Evolutionary conservation across 2,797 vertebrate species (phyloP).

Genomic region (Micromesistius poutassou): DNA sequence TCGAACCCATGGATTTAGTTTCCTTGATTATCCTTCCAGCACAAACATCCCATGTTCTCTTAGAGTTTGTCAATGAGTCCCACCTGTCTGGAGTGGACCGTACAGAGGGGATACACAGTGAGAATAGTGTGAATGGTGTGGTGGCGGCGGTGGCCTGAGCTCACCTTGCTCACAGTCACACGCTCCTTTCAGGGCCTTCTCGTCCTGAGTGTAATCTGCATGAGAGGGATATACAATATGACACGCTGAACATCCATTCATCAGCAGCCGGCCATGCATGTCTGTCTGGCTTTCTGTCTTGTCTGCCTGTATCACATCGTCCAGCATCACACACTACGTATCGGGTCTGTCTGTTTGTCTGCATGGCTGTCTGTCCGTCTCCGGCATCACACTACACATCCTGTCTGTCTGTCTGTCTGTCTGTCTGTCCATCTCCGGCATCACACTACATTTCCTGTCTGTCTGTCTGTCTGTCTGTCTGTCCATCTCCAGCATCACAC

Average conservation of each 20-base stretch:
- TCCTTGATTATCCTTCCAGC: no score
- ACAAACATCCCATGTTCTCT: no score
- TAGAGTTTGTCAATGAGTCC: no score
- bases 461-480: not conserved
- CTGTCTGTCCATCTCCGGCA: not conserved
- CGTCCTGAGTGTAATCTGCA: slow-evolving; percentile 93
- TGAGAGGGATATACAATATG: slow-evolving; percentile 16
- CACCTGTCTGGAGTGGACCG: no score
- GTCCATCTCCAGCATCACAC: no score
- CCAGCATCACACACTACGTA: no score
- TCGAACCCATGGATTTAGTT: no score
- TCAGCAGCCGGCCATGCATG: not conserved
- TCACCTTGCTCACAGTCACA: slow-evolving; percentile 93
- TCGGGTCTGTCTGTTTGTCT: not conserved
- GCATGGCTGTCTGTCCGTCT: not conserved
- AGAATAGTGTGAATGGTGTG: slow-evolving; percentile 26
- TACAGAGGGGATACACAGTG: slow-evolving; percentile 13
- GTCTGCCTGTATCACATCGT: not conserved
- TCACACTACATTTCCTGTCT: no score
- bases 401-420: not conserved
- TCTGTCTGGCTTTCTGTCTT: not conserved
- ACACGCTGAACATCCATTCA: not conserved
- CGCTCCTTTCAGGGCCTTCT: slow-evolving; percentile 88
- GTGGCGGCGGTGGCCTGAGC: not conserved
- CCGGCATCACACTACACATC: not conserved